Base-by-base conservation (phyloP, 2,797 vertebrate species). In the Alouatta caraya region DNA sequence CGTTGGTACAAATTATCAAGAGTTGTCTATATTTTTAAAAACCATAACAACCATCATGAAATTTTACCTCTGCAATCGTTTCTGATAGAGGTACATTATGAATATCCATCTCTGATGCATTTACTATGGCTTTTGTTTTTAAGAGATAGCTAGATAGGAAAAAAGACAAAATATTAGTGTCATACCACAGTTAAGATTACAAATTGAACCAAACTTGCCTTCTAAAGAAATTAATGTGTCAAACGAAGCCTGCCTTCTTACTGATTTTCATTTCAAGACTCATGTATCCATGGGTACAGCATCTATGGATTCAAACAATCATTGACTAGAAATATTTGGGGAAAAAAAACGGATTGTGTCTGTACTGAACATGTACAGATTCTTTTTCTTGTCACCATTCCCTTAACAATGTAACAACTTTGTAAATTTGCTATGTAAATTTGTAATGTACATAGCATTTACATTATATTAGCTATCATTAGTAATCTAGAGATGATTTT, bases 131-230 rank as follows among this genome's bases (percentile, higher is more conserved):
- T 94, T 98, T 97, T 48, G 97, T 99, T 98, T 98, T 97, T 88
- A 99, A 98, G 92, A 99, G 46, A 92, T 99, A 99, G 98, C 99
- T 99, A 97, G 50, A 98, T 1, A 96, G 97, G 98, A 64, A 97
- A 95, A 84, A 3, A 14, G 7, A 88, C 4, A 94, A 90, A 91
- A 67, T 67, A 67, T 70, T 70, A 17, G 0, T 30, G 12, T 22
- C 64, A 80, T 64, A 80, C 11, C 8, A 78, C 17, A 86, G 37
- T 91, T 48, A 94, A 39, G 30, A 84, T 83, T 78, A 90, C 55
- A 46, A 96, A 10, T 59, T 59, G 30, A 96, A 89, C 21, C 59
- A 92, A 88, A 88, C 9, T 75, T 95, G 15, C 33, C 28, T 14
- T 96, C 81, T 80, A 80, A 95, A 94, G 48, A 15, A 82, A 5